Percentiles rank a stretch among this genome's conserved stretches.
phyloP scores from a whole-genome alignment of 2,888 invertebrate genomes.

The Athripsodes cinereus region DNA sequence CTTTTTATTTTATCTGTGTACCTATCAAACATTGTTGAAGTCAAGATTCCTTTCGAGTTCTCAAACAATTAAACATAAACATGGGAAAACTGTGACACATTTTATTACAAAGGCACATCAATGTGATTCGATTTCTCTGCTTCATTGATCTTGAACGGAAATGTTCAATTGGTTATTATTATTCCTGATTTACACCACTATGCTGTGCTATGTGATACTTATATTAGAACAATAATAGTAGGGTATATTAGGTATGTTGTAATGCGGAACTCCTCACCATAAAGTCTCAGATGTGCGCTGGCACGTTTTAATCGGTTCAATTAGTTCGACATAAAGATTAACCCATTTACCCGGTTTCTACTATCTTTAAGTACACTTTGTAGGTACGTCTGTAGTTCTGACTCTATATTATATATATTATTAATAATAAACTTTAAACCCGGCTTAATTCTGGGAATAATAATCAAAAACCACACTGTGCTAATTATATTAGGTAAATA shows the following conservation, averaged over 20 bases:
- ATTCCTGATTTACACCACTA: neutral
- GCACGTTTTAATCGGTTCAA: slow-evolving; percentile 1
- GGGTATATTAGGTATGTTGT: neutral
- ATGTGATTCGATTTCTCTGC: neutral
- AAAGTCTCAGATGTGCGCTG: neutral
- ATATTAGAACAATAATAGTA: neutral
- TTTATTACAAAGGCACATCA: too few relatives aligned
- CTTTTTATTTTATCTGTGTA: too few relatives aligned
- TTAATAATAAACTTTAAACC: too few relatives aligned
- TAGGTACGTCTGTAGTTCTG: too few relatives aligned
- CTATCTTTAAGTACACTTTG: neutral
- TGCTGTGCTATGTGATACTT: neutral
- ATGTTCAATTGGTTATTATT: neutral
- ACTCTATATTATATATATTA: too few relatives aligned
- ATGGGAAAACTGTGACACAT: too few relatives aligned
- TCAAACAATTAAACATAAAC: too few relatives aligned
- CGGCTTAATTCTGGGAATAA: too few relatives aligned
- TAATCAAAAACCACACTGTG: too few relatives aligned
- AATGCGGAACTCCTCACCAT: neutral
- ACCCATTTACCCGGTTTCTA: neutral
- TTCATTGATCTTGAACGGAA: neutral
- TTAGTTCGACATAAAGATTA: neutral
- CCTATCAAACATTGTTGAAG: too few relatives aligned
- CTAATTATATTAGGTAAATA: too few relatives aligned
- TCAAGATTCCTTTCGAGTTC: too few relatives aligned